Evolutionary conservation across 2,113 vertebrate genomes (phyloP), one percentile per base, ranked within the genome.

Genomic region (Phalacrocorax carbo): DNA sequence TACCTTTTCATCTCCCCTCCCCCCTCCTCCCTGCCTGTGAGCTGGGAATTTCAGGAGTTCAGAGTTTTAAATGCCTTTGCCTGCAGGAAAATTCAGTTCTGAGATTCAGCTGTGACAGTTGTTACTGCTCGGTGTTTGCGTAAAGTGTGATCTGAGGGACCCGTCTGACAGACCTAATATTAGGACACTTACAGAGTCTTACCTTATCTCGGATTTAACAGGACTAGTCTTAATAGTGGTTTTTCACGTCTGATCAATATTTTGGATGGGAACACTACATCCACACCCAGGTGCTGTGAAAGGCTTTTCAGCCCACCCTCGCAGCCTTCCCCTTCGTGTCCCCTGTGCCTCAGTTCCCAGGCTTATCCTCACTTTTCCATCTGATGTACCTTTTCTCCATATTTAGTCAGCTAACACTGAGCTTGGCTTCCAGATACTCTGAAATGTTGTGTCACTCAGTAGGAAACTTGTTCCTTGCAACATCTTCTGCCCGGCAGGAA

Each of bases 301-400:
- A 42, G 38, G 62, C 40, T 90, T 79, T 34, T 38, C 66, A 91
- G 80, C 40, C 44, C 57, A 30, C 86, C 29, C 65, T 75, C 9
- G 52, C 2, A 36, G 62, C 78, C 80, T 70, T 82, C 32, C 49
- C 29, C 62, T 48, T 51, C 0, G 0, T 51, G n/a, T 16, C 15
- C 76, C 49, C 27, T 1, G 3, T 46, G 62, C 69, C 83, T 32
- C n/a, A 0, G 64, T 73, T 87, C 86, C 94, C 84, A 91, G 88
- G 73, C 91, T 89, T 57, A 77, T 25, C 55, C 95, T 91, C 68
- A 90, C 89, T 90, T 96, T 93, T 62, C 84, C 78, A 73, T 77
- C 54, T 30, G 70, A 94, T 34, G 73, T 80, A 96, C 96, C 97
- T 96, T 97, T 97, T 97, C 95, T 95, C 96, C 95, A 96, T 96